Evolutionary conservation across 2,797 vertebrate genomes (phyloP).

Genomic region (Potorous gilbertii): DNA sequence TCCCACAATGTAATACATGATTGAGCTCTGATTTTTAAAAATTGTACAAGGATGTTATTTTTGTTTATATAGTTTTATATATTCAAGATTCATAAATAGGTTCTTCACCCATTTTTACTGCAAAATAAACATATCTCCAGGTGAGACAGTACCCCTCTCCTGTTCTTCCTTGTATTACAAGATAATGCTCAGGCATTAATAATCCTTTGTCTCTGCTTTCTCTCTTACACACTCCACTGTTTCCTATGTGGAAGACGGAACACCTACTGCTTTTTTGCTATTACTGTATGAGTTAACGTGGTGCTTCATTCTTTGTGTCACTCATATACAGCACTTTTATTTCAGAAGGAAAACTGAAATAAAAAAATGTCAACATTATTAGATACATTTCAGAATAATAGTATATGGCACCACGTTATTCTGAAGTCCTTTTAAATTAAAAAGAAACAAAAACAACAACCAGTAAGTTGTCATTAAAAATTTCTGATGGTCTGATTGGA

Average conservation of each 20-base stretch:
- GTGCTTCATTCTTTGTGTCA: constrained; percentile 22
- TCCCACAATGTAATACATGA: background rate
- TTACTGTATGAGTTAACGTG: constrained; percentile 15
- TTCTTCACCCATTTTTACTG: background rate
- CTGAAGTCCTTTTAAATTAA: constrained; percentile 32
- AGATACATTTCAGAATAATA: constrained; percentile 33
- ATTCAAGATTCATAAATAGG: background rate
- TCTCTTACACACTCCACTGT: background rate
- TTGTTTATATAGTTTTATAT: background rate
- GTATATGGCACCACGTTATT: constrained; percentile 12
- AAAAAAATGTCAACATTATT: background rate
- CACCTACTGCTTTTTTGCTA: background rate
- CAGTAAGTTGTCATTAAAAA: constrained; percentile 41
- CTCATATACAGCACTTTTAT: background rate
- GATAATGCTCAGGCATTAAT: background rate
- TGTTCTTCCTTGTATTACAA: background rate
- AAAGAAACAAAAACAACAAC: constrained; percentile 38
- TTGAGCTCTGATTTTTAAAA: background rate
- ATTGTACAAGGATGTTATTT: background rate
- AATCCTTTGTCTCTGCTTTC: constrained; percentile 2
- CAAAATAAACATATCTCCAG: background rate
- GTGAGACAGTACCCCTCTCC: background rate
- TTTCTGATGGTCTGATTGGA: constrained; percentile 39
- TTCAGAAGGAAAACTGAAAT: constrained; percentile 45
- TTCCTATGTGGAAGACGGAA: background rate